phyloP scores from a whole-genome alignment of 2,888 invertebrate genomes.

The Iphiclides podalirius region DNA sequence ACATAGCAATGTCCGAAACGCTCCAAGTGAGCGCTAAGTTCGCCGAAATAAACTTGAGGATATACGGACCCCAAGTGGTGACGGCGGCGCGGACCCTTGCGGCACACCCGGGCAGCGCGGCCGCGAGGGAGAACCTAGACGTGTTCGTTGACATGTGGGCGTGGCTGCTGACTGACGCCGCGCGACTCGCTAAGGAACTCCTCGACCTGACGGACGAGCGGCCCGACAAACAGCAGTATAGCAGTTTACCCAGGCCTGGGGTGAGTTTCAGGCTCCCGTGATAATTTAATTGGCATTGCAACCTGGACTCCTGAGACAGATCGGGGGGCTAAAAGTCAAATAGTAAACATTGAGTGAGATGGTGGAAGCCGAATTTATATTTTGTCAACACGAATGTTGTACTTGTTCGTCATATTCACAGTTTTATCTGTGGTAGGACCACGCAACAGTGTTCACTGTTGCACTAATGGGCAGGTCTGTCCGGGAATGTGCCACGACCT shows the following conservation, averaged over 20 bases:
- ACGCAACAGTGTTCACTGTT: too few relatives aligned
- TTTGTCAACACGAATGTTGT: too few relatives aligned
- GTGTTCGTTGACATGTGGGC: conserved; percentile 98
- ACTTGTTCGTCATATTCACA: too few relatives aligned
- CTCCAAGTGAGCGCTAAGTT: conserved; percentile 97
- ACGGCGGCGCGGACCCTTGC: conserved; percentile 96
- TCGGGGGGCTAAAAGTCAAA: too few relatives aligned
- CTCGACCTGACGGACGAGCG: conserved; percentile 86
- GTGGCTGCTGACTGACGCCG: conserved; percentile 95
- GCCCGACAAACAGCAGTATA: conserved; percentile 82
- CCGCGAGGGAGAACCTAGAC: conserved; percentile 97
- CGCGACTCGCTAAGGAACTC: conserved; percentile 93
- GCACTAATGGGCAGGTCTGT: too few relatives aligned
- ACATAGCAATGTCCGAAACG: conserved; percentile 96
- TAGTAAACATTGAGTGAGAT: too few relatives aligned
- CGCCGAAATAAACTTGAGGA: conserved; percentile 95
- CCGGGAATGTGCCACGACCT: too few relatives aligned
- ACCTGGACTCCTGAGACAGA: too few relatives aligned
- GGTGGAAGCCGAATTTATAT: too few relatives aligned
- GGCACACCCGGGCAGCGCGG: conserved; percentile 94
- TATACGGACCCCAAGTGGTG: conserved; percentile 96
- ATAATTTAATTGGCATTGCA: neutral
- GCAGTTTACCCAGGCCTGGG: conserved; percentile 96
- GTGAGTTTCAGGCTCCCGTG: conserved; percentile 82
- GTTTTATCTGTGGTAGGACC: too few relatives aligned